Conservation (phyloP, 1,140 invertebrate genomes). For the Centruroides vittatus region DNA sequence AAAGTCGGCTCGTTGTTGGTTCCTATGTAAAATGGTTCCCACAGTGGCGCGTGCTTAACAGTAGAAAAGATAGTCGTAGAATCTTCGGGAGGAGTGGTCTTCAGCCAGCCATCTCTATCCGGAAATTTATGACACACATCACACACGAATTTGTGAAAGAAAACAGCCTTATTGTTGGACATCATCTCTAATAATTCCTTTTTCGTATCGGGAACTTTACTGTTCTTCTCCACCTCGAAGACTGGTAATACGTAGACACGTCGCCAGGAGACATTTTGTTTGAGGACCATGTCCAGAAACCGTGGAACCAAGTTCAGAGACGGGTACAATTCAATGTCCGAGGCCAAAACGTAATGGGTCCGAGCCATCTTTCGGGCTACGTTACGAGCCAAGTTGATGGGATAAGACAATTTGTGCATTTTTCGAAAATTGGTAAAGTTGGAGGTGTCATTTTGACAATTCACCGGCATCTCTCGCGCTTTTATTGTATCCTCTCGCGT, state of each 20-base stretch:
- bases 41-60: constrained; percentile 43
- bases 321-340: too few species aligned
- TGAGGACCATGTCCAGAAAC: constrained; percentile 8
- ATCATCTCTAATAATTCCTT: constrained; percentile 41
- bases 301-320: constrained; percentile 9
- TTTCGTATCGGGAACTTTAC: constrained; percentile 56
- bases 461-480: too few species aligned
- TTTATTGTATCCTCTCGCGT: too few species aligned
- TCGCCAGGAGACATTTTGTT: background rate
- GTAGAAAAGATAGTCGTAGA: constrained; percentile 64
- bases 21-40: constrained; percentile 71
- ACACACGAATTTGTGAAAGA: constrained; percentile 80
- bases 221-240: constrained; percentile 52
- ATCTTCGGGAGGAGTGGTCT: constrained; percentile 31
- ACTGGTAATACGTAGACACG: constrained; percentile 60
- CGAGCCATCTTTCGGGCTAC: constrained; percentile 19
- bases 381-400: constrained; percentile 24
- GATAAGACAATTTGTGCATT: constrained; percentile 13
- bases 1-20: constrained; percentile 61
- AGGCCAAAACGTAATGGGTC: constrained; percentile 16
- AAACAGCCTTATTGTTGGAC: constrained; percentile 45
- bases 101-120: constrained; percentile 31
- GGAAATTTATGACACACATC: constrained; percentile 76
- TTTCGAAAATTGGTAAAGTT: background rate
- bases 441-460: background rate